These are phyloP conservation scores for Drosophila leonis DNA, from an alignment of 2,888 invertebrate species.

Conservation along the genomic window DNA sequence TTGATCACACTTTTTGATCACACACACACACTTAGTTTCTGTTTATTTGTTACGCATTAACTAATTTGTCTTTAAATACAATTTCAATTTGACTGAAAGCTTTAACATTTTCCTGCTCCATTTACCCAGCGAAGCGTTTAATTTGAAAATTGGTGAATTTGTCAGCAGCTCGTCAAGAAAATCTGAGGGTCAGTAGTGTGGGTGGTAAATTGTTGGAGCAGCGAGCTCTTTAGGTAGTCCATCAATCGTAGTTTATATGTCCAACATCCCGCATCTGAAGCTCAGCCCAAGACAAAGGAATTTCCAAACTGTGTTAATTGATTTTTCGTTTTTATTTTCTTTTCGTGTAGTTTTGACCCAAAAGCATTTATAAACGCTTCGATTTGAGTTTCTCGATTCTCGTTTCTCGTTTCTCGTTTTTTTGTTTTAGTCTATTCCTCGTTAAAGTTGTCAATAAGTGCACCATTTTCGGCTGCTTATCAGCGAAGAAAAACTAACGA, in stretches of 20 bases:
- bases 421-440: constrained; percentile 39
- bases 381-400: constrained; percentile 40
- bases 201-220: constrained; percentile 38
- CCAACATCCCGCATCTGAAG: constrained; percentile 41
- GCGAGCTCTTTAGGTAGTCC: constrained; percentile 28
- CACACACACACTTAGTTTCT: constrained; percentile 2
- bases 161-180: constrained; percentile 65
- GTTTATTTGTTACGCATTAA: constrained; percentile 27
- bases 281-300: constrained; percentile 32
- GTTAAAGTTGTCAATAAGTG: constrained; percentile 82
- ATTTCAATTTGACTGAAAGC: constrained; percentile 20
- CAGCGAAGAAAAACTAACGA: constrained; percentile 39
- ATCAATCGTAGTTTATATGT: constrained; percentile 39
- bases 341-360: constrained; percentile 42
- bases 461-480: constrained; percentile 78
- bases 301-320: constrained; percentile 53
- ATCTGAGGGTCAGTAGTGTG: constrained; percentile 27
- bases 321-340: constrained; percentile 37
- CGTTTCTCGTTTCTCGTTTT: neutral
- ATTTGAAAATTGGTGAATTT: constrained; percentile 58
- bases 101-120: constrained; percentile 39
- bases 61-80: constrained; percentile 19
- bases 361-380: constrained; percentile 72
- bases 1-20: constrained; percentile 21
- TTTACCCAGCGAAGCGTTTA: constrained; percentile 66